Evolutionary conservation across 2,888 invertebrate genomes (phyloP), one percentile per base, ranked within the genome.

Genomic region (Pherbina coryleti): DNA sequence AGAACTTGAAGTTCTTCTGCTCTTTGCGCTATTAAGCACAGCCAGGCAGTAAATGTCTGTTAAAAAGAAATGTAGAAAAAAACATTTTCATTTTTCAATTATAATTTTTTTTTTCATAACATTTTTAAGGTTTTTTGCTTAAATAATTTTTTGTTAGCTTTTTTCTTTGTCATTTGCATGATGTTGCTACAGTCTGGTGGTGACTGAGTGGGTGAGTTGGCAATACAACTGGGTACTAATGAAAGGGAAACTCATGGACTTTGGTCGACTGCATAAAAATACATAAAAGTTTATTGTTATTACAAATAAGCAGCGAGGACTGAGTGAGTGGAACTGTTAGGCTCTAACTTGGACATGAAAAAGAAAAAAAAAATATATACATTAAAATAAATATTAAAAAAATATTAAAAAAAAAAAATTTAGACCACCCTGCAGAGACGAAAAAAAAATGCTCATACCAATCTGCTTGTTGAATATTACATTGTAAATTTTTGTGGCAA

Each of bases 211-310:
- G 3, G 57, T 25, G 57, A 60, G 28, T 22, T 22, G 44, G 11
- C 14, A 44, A 14, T 2, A 44, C 44, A 44, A 44, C 25, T 11
- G n/a, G n/a, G n/a, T n/a, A 60, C 5, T 2, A 19, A 25, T 22
- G 57, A 60, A 28, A 60, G 25, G 19, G 14, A 60, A 28, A 60
- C 11, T 25, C 11, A 60, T 4, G 17, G 31, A 31, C 14, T 31
- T 8, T 64, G 11, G 69, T 49, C 22, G 25, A 14, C 28, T 22
- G 17, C 9, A 8, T 37, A 31, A 9, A 17, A 69, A 31, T n/a
- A 31, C 69, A 69, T 69, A 49, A 69, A 69, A 69, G 11, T 69
- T 69, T 69, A 69, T 69, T 69, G 25, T 69, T 69, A 51, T 69
- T 69, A 69, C 51, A 25, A 69, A 25, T 69, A 69, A 69, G 25